These are phyloP conservation scores for Nemapogon koenigi DNA, from an alignment of 2,888 invertebrate species.

Conservation along the genomic window DNA sequence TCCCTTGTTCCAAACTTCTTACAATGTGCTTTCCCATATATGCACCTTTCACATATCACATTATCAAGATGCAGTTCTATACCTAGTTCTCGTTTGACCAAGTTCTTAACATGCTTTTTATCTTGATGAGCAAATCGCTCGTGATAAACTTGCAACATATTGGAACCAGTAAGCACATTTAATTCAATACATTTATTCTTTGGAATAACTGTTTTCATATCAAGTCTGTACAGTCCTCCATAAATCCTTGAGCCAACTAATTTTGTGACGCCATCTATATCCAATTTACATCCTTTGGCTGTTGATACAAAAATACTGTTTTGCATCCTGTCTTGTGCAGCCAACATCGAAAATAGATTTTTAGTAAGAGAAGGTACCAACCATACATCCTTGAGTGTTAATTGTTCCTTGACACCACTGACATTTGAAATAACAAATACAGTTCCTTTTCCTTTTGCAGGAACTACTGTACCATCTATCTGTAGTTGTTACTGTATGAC, in stretches of 20 bases:
- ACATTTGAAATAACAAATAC: too few relatives aligned
- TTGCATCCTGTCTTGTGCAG: too few relatives aligned
- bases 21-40: constrained; percentile 14
- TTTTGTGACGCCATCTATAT: background rate
- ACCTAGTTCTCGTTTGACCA: constrained; percentile 12
- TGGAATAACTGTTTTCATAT: background rate
- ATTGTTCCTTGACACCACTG: too few relatives aligned
- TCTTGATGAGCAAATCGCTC: constrained; percentile 14
- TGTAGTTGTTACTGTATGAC: too few relatives aligned
- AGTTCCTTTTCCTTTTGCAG: too few relatives aligned
- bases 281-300: background rate
- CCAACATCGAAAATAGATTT: too few relatives aligned
- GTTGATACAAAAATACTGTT: too few relatives aligned
- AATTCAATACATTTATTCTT: background rate
- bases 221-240: background rate
- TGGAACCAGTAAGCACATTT: background rate
- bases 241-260: background rate
- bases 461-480: too few relatives aligned
- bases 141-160: constrained; percentile 12
- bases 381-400: too few relatives aligned
- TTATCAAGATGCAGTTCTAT: constrained; percentile 7
- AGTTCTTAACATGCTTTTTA: constrained; percentile 12
- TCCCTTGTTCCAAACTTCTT: constrained; percentile 12
- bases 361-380: too few relatives aligned
- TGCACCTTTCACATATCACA: constrained; percentile 13